A percentile compares a stretch with the other conserved stretches of the same genome.
Evolutionary conservation across 2,113 vertebrate species (phyloP).

Genomic region (Oplegnathus fasciatus): DNA sequence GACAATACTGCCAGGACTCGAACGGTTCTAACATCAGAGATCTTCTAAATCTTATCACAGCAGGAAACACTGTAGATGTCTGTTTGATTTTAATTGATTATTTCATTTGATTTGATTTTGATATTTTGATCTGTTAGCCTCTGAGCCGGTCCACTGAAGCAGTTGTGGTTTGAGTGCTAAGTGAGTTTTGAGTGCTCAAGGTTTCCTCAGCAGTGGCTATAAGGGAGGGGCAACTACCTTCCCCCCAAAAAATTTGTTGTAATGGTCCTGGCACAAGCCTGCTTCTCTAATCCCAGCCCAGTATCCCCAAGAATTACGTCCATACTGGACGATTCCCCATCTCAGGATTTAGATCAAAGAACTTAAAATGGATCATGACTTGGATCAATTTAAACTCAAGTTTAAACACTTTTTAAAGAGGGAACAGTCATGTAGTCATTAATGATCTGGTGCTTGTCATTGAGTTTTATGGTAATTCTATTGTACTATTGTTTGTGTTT

Average conservation of each 20-base stretch:
- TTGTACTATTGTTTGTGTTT: neutral
- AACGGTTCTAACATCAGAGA: neutral
- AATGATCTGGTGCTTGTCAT: neutral
- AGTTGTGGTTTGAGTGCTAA: neutral
- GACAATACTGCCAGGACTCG: neutral
- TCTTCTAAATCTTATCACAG: neutral
- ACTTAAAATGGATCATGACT: neutral
- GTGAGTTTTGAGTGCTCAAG: too few species aligned
- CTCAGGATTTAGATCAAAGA: neutral
- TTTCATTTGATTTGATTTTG: too few species aligned
- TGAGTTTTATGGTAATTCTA: neutral
- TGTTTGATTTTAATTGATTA: too few species aligned
- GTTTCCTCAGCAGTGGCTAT: neutral
- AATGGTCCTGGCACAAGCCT: neutral
- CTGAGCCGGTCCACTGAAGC: neutral
- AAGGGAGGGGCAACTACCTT: too few species aligned
- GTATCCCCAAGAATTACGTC: neutral
- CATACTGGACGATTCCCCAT: neutral
- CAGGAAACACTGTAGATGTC: too few species aligned
- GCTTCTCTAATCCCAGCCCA: neutral
- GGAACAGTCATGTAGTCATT: neutral
- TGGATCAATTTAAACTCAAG: neutral
- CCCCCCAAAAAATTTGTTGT: too few species aligned
- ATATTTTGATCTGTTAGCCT: neutral
- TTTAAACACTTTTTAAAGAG: neutral